Evolutionary conservation across 2,797 vertebrate species (phyloP).

Genomic region (Alectoris magna): DNA sequence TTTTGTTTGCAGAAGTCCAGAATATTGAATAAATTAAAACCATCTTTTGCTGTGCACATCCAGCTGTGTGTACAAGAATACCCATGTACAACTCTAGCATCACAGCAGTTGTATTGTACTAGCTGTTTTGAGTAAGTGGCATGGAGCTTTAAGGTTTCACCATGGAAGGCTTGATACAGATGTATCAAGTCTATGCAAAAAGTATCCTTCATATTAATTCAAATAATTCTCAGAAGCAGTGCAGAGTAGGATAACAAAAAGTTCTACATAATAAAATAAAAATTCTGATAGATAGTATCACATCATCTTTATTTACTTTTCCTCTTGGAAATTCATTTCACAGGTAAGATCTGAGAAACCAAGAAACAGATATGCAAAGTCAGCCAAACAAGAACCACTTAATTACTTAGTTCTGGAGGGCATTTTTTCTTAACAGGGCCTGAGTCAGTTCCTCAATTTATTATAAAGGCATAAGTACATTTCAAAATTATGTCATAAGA

Average conservation of each 20-base stretch:
- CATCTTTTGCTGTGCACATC: neutral
- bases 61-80: neutral
- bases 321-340: neutral
- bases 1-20: neutral
- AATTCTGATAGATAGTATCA: neutral
- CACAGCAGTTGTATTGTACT: neutral
- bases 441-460: neutral
- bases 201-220: neutral
- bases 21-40: neutral
- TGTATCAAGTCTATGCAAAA: neutral
- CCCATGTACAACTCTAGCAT: neutral
- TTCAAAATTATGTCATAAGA: neutral
- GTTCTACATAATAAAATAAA: rapidly evolving
- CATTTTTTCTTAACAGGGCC: neutral
- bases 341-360: neutral
- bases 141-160: neutral
- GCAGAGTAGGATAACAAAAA: neutral
- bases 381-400: neutral
- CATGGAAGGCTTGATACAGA: neutral
- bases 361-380: neutral
- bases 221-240: neutral
- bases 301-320: neutral
- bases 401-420: neutral
- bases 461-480: neutral
- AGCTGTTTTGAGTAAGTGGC: neutral